Evolutionary conservation across 2,113 vertebrate genomes (phyloP).

Genomic region (Hiodon tergisus): DNA sequence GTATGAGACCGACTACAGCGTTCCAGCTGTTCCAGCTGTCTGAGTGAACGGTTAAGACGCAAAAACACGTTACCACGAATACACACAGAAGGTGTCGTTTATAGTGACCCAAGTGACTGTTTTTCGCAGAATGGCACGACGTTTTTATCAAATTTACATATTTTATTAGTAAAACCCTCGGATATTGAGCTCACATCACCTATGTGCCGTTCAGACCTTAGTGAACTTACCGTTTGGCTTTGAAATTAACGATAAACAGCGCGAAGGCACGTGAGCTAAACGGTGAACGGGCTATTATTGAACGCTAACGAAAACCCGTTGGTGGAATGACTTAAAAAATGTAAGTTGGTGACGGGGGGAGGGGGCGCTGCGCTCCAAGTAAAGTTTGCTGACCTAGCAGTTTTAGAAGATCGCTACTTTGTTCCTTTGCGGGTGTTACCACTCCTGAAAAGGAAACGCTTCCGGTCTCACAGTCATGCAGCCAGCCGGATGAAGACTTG

Average conservation of each 20-base stretch:
- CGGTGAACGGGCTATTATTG: not conserved
- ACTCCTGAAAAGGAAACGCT: constrained; percentile 18
- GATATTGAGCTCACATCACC: not conserved
- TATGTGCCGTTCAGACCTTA: too few relatives aligned
- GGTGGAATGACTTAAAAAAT: not conserved
- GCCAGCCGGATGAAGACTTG: not conserved
- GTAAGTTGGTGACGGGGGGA: constrained; percentile 10
- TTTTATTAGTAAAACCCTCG: not conserved
- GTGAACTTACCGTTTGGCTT: not conserved
- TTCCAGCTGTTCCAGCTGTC: constrained; percentile 26
- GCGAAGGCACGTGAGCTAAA: not conserved
- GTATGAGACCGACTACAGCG: not conserved
- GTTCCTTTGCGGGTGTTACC: constrained; percentile 26
- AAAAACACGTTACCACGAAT: not conserved
- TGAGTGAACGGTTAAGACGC: not conserved
- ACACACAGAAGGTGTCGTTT: not conserved
- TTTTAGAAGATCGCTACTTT: constrained; percentile 19
- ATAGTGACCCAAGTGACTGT: not conserved
- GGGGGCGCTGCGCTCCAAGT: constrained; percentile 18
- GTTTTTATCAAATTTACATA: not conserved
- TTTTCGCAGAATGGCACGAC: constrained; percentile 6
- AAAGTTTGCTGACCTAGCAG: constrained; percentile 34
- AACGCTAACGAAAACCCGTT: not conserved
- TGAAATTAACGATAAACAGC: not conserved
- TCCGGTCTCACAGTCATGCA: constrained; percentile 19